Percentiles rank a stretch among this genome's conserved stretches.
Evolutionary conservation across 2,797 vertebrate species (phyloP).

Genomic region (Octomys mimax): DNA sequence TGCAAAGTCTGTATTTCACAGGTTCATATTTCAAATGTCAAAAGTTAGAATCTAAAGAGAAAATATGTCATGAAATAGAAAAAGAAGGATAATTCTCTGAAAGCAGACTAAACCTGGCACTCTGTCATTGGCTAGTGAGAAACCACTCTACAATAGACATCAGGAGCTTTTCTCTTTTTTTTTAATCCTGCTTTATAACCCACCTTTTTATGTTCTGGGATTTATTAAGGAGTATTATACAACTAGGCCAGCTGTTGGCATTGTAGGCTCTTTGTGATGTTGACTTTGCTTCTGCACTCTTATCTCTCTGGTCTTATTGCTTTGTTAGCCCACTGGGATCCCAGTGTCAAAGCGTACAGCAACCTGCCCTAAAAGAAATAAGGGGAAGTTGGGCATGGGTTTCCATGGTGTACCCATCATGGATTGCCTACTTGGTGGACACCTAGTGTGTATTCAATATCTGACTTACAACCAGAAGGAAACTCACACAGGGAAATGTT

Average conservation of each 20-base stretch:
- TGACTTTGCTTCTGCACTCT: neutral
- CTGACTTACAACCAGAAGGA: neutral
- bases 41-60: neutral
- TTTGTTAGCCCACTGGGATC: neutral
- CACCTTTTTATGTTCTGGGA: neutral
- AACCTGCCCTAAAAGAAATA: neutral
- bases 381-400: neutral
- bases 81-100: conserved; percentile 7
- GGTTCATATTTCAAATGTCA: conserved; percentile 18
- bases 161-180: neutral
- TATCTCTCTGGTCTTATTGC: neutral
- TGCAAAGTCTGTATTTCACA: conserved; percentile 19
- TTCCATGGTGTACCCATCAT: neutral
- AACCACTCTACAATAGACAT: neutral
- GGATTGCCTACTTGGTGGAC: neutral
- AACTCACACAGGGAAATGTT: neutral
- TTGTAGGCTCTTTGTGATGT: neutral
- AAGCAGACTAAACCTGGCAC: neutral
- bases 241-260: neutral
- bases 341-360: neutral
- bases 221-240: neutral
- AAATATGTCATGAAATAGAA: conserved; percentile 29
- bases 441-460: neutral
- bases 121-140: neutral
- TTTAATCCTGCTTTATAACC: neutral